Evolutionary conservation across 2,888 invertebrate genomes (phyloP), one percentile per base, ranked within the genome.

Genomic region (Phortica okadai): DNA sequence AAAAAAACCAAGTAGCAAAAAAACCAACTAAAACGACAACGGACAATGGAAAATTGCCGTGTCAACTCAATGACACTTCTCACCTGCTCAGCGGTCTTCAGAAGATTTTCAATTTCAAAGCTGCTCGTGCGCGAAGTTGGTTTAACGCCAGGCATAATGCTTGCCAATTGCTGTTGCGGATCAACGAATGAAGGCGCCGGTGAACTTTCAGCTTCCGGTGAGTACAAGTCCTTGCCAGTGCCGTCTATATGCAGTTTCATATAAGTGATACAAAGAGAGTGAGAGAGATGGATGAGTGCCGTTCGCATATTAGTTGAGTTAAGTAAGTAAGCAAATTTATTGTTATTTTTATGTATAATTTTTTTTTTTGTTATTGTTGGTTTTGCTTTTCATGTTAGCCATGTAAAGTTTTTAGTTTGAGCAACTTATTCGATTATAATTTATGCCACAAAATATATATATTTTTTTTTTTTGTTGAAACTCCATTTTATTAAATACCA

Each of bases 31-130:
- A 8, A 11, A 59, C 59, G 59, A 59, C 21, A 59, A 8, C 62
- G 16, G 56, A 7, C 56, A 56, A n/a, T 14, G 6, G 16, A 56
- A 5, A 56, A 16, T n/a, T 56, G 33, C 41, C 16, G 44, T 16
- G 41, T 58, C 33, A 11, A 45, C 69, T 69, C n/a, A 50, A 33
- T 33, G 45, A 45, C 70, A 11, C 70, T 74, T 87, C 90, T 92
- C 92, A 94, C 94, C 95, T 92, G 92, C 84, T 92, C 92, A 54
- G 92, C 92, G 80, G 92, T 91, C 88, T 98, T 98, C 82, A 98
- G 94, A 88, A 98, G 94, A 92, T 97, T 97, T 93, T 98, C 98
- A 88, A 98, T 98, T 93, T 98, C 98, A 91, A 97, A 97, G 77
- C 97, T 97, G 92, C 97, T 97, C 79, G 97, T 96, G 84, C 97